phyloP scores from a whole-genome alignment of 2,888 invertebrate species.

The Caenorhabditis auriculariae region DNA sequence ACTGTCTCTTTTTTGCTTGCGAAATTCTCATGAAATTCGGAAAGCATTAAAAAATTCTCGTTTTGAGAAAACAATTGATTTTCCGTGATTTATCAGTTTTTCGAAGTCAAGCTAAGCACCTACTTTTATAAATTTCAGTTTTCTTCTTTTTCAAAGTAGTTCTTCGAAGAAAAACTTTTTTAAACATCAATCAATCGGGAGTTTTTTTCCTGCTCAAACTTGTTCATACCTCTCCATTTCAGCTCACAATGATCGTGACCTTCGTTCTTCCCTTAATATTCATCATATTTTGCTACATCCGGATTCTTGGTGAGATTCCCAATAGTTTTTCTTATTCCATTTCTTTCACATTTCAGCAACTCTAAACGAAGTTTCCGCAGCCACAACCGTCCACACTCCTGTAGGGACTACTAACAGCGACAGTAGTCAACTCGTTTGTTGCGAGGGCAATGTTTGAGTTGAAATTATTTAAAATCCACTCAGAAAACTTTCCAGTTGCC shows the following conservation, averaged over 20 bases:
- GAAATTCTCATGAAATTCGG: neutral
- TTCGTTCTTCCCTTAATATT: constrained; percentile 57
- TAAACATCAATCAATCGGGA: too few relatives aligned
- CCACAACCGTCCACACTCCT: constrained; percentile 42
- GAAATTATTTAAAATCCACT: constrained; percentile 8
- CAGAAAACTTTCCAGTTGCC: constrained; percentile 2
- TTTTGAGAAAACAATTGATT: too few relatives aligned
- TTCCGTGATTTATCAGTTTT: too few relatives aligned
- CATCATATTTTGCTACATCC: constrained; percentile 57
- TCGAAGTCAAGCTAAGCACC: too few relatives aligned
- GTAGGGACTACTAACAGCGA: constrained; percentile 41
- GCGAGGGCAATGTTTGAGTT: neutral
- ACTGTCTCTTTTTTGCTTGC: neutral
- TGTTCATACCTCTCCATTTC: constrained; percentile 3
- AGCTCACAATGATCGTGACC: constrained; percentile 56
- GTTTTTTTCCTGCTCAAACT: too few relatives aligned
- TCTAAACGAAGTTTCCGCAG: constrained; percentile 33
- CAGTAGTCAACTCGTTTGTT: constrained; percentile 13
- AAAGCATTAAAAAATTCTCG: neutral
- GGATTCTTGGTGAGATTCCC: constrained; percentile 41
- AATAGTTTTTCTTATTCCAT: neutral
- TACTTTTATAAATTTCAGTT: too few relatives aligned
- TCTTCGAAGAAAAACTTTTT: too few relatives aligned
- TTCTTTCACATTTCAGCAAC: constrained; percentile 14
- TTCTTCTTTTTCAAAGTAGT: too few relatives aligned